Conservation (phyloP, 2,888 invertebrate genomes). For the Amorpha juglandis region DNA sequence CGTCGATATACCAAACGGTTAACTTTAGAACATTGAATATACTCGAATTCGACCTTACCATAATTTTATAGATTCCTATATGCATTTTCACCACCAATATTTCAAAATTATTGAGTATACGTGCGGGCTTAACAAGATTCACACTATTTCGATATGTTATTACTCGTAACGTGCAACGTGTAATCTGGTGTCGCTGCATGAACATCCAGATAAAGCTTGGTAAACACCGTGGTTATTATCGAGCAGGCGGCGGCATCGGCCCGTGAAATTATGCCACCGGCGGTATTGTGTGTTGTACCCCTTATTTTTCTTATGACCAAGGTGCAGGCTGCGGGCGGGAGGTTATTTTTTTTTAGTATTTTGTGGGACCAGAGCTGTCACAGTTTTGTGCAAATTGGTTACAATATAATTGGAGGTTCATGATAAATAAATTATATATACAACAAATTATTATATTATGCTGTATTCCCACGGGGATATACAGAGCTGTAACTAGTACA, state of each 20-base stretch:
- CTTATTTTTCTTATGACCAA: conserved; percentile 44
- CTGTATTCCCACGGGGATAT: no score
- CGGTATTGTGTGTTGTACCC: conserved; percentile 64
- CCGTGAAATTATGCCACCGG: conserved; percentile 78
- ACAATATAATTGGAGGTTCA: no score
- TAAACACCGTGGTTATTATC: conserved; percentile 72
- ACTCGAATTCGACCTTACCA: no score
- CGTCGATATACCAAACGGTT: no score
- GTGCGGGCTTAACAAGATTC: not conserved
- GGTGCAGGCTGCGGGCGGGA: conserved; percentile 37
- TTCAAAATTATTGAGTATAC: not conserved
- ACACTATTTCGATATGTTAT: not conserved
- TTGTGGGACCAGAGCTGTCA: no score
- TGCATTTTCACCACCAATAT: not conserved
- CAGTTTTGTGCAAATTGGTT: no score
- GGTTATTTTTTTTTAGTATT: no score
- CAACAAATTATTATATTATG: no score
- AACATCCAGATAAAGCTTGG: conserved; percentile 53
- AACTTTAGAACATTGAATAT: no score
- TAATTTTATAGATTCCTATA: not conserved
- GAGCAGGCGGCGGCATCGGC: conserved; percentile 61
- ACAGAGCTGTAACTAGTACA: no score
- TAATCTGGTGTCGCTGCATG: conserved; percentile 26
- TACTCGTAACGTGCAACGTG: not conserved
- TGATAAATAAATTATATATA: no score